Evolutionary conservation across 2,797 vertebrate species (phyloP), one percentile per base, ranked within the genome.

Genomic region (Podarcis siculus): DNA sequence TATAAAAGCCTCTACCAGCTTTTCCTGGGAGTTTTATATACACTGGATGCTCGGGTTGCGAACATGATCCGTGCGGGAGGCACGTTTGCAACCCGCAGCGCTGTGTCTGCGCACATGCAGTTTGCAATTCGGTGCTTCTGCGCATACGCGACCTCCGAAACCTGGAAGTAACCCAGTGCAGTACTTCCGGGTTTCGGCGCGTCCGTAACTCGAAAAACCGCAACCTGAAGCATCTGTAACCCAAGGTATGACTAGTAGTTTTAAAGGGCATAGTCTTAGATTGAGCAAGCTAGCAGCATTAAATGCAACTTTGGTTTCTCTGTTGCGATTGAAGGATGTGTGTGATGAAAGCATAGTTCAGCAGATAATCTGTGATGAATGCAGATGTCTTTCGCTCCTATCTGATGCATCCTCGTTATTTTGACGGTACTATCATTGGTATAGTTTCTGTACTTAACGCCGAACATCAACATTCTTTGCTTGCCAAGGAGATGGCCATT

Each of bases 341-440:
- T 79, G 61, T 98, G 98, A 98, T 98, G 98, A 98, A 2, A 75
- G 89, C 0, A 9, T 94, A 93, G 98, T 98, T 98, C 98, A 98
- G 91, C 98, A 93, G 98, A 98, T 94, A 5, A 32, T n/a, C 79
- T 0, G 0, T 98, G 98, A 95, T 94, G 97, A 97, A 75, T 89
- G 1, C 94, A 23, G n/a, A 35, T 67, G 93, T 98, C 97, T 98
- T 98, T 98, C 95, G 97, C 97, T 97, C 97, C 97, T 98, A 95
- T 91, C 98, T 98, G 98, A 98, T 94, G 97, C 97, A 96, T 98
- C 91, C 91, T 86, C 4, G 3, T 83, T 21, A 32, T 61, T 55
- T 55, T 55, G 49, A 15, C 1, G 49, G 49, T 55, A 55, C 13
- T 49, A 49, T 49, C 12, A 49, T 55, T 49, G 49, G 49, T 49